Evolutionary conservation across 2,797 vertebrate species (phyloP).

Genomic region (Hypotaenidia okinawae): DNA sequence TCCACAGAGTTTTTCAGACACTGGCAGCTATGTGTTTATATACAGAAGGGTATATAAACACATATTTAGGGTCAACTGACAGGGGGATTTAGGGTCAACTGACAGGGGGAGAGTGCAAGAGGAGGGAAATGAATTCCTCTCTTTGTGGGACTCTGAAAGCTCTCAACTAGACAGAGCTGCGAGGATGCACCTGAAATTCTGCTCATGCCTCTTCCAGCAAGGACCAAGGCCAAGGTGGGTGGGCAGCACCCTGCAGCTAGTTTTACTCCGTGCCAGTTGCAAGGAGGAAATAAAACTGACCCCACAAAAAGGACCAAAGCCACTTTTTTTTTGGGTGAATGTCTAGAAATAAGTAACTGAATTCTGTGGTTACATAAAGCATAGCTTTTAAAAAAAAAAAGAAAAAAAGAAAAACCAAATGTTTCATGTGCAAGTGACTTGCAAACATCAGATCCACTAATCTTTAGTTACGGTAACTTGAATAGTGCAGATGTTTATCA

Average conservation of each 20-base stretch:
- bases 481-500: conserved; percentile 79
- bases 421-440: conserved; percentile 40
- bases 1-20: neutral
- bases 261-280: neutral
- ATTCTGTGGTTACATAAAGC: conserved; percentile 51
- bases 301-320: neutral
- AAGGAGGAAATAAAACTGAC: neutral
- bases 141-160: neutral
- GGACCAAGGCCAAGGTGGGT: neutral
- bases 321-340: neutral
- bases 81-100: no score
- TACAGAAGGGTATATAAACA: no score
- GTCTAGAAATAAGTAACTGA: conserved; percentile 59
- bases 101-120: fast-evolving
- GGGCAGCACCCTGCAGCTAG: neutral
- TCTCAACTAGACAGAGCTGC: neutral
- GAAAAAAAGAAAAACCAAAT: neutral
- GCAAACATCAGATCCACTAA: conserved; percentile 53
- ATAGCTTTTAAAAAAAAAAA: neutral
- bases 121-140: neutral
- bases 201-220: neutral
- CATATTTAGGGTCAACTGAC: no score
- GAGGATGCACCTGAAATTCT: neutral
- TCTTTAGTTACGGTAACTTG: conserved; percentile 75
- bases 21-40: fast-evolving